Conservation (phyloP, 1,140 invertebrate genomes). For the Eufriesea mexicana region DNA sequence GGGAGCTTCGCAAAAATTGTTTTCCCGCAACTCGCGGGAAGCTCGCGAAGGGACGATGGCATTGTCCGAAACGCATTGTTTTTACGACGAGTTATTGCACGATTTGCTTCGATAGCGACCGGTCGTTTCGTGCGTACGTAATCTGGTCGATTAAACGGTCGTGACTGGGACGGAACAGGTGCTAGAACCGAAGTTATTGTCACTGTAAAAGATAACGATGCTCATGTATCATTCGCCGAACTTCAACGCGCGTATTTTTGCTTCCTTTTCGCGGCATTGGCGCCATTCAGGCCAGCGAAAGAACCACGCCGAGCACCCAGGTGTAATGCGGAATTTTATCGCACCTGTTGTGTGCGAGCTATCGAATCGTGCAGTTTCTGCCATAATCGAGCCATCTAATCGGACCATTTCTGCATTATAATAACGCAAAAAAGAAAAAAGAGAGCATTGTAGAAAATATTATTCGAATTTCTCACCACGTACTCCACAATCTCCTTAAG, state of each 20-base stretch:
- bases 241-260: not conserved
- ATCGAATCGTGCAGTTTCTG: too few species aligned
- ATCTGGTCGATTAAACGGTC: constrained; percentile 39
- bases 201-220: constrained; percentile 46
- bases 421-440: too few species aligned
- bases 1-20: not conserved
- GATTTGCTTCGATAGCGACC: constrained; percentile 5
- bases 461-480: too few species aligned
- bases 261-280: not conserved
- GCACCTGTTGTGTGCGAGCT: too few species aligned
- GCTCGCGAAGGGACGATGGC: not conserved
- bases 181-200: constrained; percentile 38
- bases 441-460: too few species aligned
- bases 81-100: constrained; percentile 2
- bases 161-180: constrained; percentile 36
- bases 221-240: not conserved
- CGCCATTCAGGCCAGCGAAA: too few species aligned
- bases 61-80: not conserved
- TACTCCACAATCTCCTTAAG: too few species aligned
- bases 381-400: too few species aligned
- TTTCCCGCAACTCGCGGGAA: not conserved
- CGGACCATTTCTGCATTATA: too few species aligned
- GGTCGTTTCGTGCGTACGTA: constrained; percentile 33
- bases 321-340: not conserved
- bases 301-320: not conserved